A percentile compares a stretch with the other conserved stretches of the same genome.
Conservation (phyloP, 2,888 invertebrate species). For the Aporophyla nigra region DNA sequence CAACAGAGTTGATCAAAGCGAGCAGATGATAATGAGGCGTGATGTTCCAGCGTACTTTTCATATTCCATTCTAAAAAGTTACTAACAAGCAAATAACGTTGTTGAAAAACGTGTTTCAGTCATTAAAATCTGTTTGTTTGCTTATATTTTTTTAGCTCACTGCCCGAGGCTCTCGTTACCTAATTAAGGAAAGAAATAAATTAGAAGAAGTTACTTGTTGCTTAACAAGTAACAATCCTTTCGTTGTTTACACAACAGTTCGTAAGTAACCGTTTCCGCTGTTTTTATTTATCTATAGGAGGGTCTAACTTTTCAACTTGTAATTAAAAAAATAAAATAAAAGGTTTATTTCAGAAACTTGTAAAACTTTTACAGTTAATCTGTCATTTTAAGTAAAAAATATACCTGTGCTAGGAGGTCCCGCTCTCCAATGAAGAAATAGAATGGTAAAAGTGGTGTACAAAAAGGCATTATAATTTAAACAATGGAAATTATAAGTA, state of each 20-base stretch:
- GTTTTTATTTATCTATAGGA: not conserved
- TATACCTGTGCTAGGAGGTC: no score
- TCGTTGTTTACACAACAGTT: not conserved
- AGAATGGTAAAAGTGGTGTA: no score
- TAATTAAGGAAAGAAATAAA: constrained; percentile 23
- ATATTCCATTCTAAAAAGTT: not conserved
- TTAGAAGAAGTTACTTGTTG: not conserved
- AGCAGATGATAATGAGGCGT: not conserved
- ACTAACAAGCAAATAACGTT: not conserved
- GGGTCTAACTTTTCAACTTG: not conserved
- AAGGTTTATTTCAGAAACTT: no score
- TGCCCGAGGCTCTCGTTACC: not conserved
- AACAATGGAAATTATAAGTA: no score
- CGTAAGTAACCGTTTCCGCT: not conserved
- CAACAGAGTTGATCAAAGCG: not conserved
- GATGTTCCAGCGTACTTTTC: not conserved
- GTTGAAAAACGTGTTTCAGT: not conserved
- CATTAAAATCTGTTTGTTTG: constrained; percentile 1
- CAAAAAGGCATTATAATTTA: no score
- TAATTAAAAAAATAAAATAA: no score
- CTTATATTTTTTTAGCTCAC: constrained; percentile 5
- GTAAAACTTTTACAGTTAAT: no score
- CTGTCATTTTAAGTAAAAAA: no score
- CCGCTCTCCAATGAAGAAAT: no score
- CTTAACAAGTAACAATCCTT: constrained; percentile 1